Base-by-base conservation (phyloP, 2,888 invertebrate species). In the Sphinx pinastri region DNA sequence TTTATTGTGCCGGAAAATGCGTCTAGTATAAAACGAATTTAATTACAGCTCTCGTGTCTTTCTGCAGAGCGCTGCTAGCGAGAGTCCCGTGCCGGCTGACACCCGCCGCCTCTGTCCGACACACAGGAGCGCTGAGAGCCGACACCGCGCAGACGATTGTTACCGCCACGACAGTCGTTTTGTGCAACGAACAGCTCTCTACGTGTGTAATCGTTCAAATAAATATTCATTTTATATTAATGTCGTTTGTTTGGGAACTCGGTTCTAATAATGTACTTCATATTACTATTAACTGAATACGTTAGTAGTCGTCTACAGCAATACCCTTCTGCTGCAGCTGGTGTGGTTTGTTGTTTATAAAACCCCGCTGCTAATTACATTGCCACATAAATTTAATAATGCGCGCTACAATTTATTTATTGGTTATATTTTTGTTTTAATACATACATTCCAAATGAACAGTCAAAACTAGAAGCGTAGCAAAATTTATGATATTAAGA, bases 11-110 rank as follows among this genome's bases (percentile, higher is more conserved):
- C 63, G 63, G 63, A 63, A 63, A 60, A 63, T 49, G 19, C 47
- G 63, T 63, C 63, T 63, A 49, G 63, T 49, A 63, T 63, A 63
- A 63, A 49, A 63, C 19, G 63, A 63, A 47, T 49, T 63, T 63
- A 63, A 63, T 63, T 63, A 63, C 47, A 63, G 63, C 63, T 63
- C 63, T 49, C 19, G 63, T 63, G 47, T 63, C 47, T 49, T 49
- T 49, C 49, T 49, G 49, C 63, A 47, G 49, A 49, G 49, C 63
- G 63, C 63, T 16, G 60, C 60, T 47, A 49, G 47, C 47, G 47
- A 47, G n/a, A 10, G 11, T 5, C 16, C n/a, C 60, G 45, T 45
- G n/a, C 59, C n/a, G 59, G 11, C 55, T 19, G 19, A 19, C 55
- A n/a, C 55, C n/a, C 19, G 55, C 25, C 55, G 19, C 13, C 57